Base-by-base conservation (phyloP, 2,888 invertebrate genomes). In the Thymelicus sylvestris region DNA sequence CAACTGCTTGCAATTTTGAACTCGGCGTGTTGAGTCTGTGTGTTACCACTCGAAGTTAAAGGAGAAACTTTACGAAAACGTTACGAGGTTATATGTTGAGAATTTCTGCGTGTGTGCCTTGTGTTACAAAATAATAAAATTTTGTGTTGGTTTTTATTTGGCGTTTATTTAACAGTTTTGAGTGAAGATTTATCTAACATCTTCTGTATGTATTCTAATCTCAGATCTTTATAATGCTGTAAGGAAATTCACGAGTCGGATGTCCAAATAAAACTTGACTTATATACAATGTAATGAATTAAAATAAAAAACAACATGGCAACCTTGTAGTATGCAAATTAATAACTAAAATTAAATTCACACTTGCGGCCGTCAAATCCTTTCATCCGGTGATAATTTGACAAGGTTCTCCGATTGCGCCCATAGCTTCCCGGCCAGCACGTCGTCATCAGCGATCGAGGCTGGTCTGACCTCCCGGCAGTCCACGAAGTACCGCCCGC, bases 401-500 rank as follows among this genome's bases (percentile, higher is more conserved):
- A 94, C 94, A 24, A 89, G 75, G 38, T 88, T 83, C 68, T 89
- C 91, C 0, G 93, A 92, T 31, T 86, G 73, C 67, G 96, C 96
- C 98, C 98, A 98, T 66, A 98, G 88, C 82, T 96, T 96, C 72
- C 95, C 95, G 0, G 96, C 97, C 73, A 96, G 94, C 0, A 95
- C 95, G 77, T 94, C 94, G 82, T 97, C 96, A 71, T 94, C 91
- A 0, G 96, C 96, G 8, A 95, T 95, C 0, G 91, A 83, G 57
- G 95, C 95, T 75, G 97, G 89, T 0, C 87, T 87, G 1, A 91
- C 89, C 83, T 96, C 96, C 82, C 94, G 94, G 80, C 97, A 98
- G 77, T 98, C 98, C 80, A 95, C 95, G 78, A 95, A 98, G 82
- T 98, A 98, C 86, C 96, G 96, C 39, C 98, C 98, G 13, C 93